Conservation (phyloP, 2,888 invertebrate genomes). For the Lucinisca nassula region DNA sequence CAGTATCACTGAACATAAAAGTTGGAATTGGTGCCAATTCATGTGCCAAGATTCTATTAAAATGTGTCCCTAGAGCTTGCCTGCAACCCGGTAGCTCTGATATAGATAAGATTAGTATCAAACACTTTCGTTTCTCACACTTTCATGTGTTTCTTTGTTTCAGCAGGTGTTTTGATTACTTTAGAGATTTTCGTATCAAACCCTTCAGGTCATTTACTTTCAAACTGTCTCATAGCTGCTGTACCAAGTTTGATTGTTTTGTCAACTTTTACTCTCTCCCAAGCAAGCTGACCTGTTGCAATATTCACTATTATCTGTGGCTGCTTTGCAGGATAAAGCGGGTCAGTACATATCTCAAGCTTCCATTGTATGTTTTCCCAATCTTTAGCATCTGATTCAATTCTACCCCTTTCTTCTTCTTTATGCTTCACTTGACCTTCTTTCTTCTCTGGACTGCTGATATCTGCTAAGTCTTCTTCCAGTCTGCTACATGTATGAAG, state of each 20-base stretch:
- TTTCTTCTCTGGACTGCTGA: constrained; percentile 19
- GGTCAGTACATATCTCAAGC: constrained; percentile 29
- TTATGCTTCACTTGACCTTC: constrained; percentile 1
- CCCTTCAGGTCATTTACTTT: too few species aligned
- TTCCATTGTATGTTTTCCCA: constrained; percentile 22
- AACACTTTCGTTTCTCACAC: too few species aligned
- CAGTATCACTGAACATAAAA: too few species aligned
- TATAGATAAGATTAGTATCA: too few species aligned
- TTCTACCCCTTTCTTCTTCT: constrained; percentile 28
- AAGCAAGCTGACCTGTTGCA: constrained; percentile 21
- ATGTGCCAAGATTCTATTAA: too few species aligned
- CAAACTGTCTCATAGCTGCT: neutral
- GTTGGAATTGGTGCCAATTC: too few species aligned
- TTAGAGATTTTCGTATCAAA: too few species aligned
- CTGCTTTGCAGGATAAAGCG: constrained; percentile 6
- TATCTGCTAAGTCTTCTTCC: constrained; percentile 32
- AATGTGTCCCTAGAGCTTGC: too few species aligned
- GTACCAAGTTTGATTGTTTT: neutral
- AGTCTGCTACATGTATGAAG: constrained; percentile 54
- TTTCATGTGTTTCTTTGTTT: too few species aligned
- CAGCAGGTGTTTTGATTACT: too few species aligned
- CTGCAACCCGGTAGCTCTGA: too few species aligned
- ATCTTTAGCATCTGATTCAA: constrained; percentile 27
- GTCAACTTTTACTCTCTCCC: neutral
- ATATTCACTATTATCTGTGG: constrained; percentile 14